Base-by-base conservation (phyloP, 2,113 vertebrate species). In the Otus sunia region DNA sequence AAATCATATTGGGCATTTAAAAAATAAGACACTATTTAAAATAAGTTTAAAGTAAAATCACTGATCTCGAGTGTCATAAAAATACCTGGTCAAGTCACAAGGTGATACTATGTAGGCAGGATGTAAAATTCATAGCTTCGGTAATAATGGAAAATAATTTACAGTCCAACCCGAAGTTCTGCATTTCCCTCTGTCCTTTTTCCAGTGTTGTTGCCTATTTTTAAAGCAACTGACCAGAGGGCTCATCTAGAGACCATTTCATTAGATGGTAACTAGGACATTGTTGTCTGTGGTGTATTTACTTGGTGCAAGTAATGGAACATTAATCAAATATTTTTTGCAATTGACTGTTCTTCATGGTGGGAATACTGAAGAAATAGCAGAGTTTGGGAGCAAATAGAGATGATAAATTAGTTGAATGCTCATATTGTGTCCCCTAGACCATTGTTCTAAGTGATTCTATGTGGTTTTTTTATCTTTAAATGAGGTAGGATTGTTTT, bases 321-420 rank as follows among this genome's bases (percentile, higher is more conserved):
- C 27, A 41, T 50, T 92, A 67, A 82, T 96, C 75, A 94, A 88
- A 73, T 92, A 55, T 73, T 88, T 95, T 89, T 89, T 90, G 12
- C 45, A 43, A 59, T n/a, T 94, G 64, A 19, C 75, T 94, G 5
- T 53, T 97, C 37, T 91, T 16, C 59, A 34, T 63, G 8, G 27
- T 84, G 71, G 34, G 60, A 91, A 47, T 68, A 59, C 26, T 49
- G 76, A 86, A 85, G 59, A 88, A 90, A 79, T 45, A 81, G 36
- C 75, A 71, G 37, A 4, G 25, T 91, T 68, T 78, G 80, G 62
- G 62, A 94, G 14, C 86, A 97, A 88, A 92, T 78, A 85, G 67
- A 94, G 52, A 67, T 82, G 58, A 90, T 88, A 95, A 95, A 96
- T 95, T 74, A 67, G 81, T 67, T 86, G 89, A 94, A 92, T 58